Evolutionary conservation across 2,888 invertebrate species (phyloP).

Genomic region (Chironomus riparius): DNA sequence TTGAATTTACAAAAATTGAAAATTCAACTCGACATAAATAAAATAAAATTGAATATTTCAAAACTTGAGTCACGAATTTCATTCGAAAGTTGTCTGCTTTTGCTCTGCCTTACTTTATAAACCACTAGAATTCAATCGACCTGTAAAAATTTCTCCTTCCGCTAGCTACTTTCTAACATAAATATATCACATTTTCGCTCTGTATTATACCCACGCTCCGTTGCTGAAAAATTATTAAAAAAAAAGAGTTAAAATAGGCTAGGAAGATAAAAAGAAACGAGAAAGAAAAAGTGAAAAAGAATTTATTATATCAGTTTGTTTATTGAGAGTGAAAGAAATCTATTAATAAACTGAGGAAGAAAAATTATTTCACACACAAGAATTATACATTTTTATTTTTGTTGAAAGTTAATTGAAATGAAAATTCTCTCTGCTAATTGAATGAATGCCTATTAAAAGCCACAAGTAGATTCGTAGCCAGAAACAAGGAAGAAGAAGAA

Average conservation of each 20-base stretch:
- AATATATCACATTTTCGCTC: too few species aligned
- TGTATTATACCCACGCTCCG: background rate
- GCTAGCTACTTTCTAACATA: too few species aligned
- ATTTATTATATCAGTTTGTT: background rate
- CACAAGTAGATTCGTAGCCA: background rate
- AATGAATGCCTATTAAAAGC: background rate
- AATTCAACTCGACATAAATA: too few species aligned
- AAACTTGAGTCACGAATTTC: too few species aligned
- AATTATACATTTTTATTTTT: background rate
- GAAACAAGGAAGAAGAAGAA: too few species aligned
- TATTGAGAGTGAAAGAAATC: background rate
- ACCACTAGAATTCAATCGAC: too few species aligned
- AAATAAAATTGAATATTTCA: too few species aligned
- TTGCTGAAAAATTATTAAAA: background rate
- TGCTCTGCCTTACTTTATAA: too few species aligned
- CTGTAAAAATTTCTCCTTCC: too few species aligned
- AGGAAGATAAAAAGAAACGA: background rate
- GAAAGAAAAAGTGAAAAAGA: background rate
- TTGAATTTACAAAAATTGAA: too few species aligned
- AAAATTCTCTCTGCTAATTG: background rate
- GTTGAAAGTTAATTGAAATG: background rate
- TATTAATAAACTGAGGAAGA: background rate
- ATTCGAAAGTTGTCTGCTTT: too few species aligned
- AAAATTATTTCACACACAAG: background rate
- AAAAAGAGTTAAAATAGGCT: background rate